Evolutionary conservation across 2,888 invertebrate species (phyloP), one percentile per base, ranked within the genome.

Genomic region (Andrena trimmerana): DNA sequence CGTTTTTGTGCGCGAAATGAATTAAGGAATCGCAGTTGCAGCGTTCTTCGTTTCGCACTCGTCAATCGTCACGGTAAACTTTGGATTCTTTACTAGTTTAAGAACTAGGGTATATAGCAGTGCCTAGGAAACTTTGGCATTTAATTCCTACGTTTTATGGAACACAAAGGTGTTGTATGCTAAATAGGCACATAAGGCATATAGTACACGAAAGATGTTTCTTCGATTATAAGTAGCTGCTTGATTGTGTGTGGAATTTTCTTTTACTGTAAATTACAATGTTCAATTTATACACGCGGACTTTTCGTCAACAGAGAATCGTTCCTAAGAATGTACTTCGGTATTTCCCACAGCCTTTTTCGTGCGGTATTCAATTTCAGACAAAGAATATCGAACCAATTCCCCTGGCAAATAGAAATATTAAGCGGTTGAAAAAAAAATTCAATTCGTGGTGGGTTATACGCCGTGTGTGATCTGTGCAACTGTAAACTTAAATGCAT

Each of bases 361-460:
- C 66, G 2, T 24, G 68, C 31, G 29, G 57, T 24, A 6, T 54
- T 63, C 29, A 54, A 72, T 29, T 20, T n/a, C 57, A 33, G n/a
- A 20, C 20, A 68, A 66, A 33, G 8, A 57, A 27, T 59, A 36
- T 20, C 20, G 31, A 48, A 52, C 10, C 42, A 48, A 27, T 78
- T 69, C 24, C 60, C 8, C n/a, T 8, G 13, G 8, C 54, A 27
- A 59, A 16, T 24, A 63, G 27, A 31, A 33, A 42, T 50, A 57
- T 59, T 70, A 72, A 66, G 52, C 16, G 16, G 31, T 67, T 69
- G 8, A 48, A 65, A 60, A 68, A 36, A 48, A 67, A 71, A 63
- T 76, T 71, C 52, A 0, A 20, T 65, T 76, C 59, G 29, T 59
- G 84, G 84, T 85, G 66, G 79, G 84, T 84, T 83, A 83, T 69